These are phyloP conservation scores for Morone saxatilis DNA, from an alignment of 2,113 vertebrate species.

Conservation along the genomic window DNA sequence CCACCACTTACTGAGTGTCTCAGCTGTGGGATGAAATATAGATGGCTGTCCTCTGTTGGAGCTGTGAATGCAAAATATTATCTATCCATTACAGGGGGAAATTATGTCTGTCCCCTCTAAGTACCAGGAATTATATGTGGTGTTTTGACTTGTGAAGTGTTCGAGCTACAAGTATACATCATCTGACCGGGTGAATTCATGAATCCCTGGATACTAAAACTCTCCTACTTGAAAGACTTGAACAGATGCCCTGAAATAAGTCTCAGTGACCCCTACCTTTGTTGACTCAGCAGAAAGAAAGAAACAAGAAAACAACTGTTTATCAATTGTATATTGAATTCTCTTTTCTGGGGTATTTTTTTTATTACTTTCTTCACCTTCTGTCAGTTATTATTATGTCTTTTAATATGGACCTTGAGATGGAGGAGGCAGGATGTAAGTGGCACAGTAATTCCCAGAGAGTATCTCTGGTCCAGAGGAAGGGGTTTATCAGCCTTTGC, in stretches of 20 bases:
- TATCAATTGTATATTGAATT: neutral
- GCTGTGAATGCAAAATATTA: slow-evolving; percentile 49
- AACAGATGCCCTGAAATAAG: neutral
- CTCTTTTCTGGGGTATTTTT: neutral
- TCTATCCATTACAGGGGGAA: slow-evolving; percentile 40
- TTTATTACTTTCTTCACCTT: neutral
- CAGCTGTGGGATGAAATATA: slow-evolving; percentile 56
- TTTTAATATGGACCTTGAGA: neutral
- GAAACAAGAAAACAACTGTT: neutral
- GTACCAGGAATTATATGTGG: neutral
- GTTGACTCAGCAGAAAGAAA: neutral
- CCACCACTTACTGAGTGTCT: slow-evolving; percentile 35
- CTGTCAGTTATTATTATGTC: neutral
- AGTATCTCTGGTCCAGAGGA: neutral
- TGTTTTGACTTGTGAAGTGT: slow-evolving; percentile 16
- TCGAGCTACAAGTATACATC: slow-evolving; percentile 43
- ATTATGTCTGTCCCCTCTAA: slow-evolving; percentile 24
- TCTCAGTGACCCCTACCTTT: neutral
- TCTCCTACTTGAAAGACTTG: neutral
- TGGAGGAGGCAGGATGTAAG: neutral
- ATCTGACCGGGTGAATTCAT: neutral
- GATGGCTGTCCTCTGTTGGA: slow-evolving; percentile 33
- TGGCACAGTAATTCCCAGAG: neutral
- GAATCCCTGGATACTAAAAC: neutral
- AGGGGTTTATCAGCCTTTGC: neutral